Conservation (phyloP, 2,888 invertebrate species). For the Siphonodentalium dalli region DNA sequence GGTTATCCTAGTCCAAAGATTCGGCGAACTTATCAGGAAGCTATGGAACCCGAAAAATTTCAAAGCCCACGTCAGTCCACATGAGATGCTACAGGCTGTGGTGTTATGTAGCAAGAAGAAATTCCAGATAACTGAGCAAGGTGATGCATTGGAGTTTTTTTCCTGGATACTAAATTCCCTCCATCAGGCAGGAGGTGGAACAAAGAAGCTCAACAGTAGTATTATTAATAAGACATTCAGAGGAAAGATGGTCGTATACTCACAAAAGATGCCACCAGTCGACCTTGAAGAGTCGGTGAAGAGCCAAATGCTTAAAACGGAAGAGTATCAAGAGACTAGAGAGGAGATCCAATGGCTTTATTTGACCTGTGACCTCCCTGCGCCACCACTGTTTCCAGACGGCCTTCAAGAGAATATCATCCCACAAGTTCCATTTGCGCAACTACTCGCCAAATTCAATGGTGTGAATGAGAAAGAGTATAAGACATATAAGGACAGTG, state of each 20-base stretch:
- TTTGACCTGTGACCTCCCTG: slow-evolving; percentile 95
- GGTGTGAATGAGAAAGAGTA: slow-evolving; percentile 95
- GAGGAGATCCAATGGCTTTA: slow-evolving; percentile 95
- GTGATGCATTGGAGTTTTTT: slow-evolving; percentile 96
- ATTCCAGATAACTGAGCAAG: slow-evolving; percentile 98
- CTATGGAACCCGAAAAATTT: slow-evolving; percentile 99
- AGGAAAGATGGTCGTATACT: slow-evolving; percentile 68
- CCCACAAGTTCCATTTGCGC: slow-evolving; percentile 95
- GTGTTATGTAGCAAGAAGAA: slow-evolving; percentile 95
- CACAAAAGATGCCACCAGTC: slow-evolving; percentile 87
- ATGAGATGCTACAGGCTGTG: slow-evolving; percentile 99
- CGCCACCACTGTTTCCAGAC: slow-evolving; percentile 94
- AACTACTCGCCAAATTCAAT: slow-evolving; percentile 94
- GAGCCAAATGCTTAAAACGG: slow-evolving; percentile 77
- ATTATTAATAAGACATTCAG: slow-evolving; percentile 95
- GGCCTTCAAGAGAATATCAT: slow-evolving; percentile 98
- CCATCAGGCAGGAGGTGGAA: slow-evolving; percentile 87
- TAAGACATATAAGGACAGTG: slow-evolving; percentile 99
- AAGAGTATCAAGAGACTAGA: slow-evolving; percentile 79
- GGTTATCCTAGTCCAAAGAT: slow-evolving; percentile 82
- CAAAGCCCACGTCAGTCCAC: slow-evolving; percentile 99
- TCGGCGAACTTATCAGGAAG: slow-evolving; percentile 95
- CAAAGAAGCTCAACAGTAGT: slow-evolving; percentile 77
- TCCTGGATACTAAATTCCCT: slow-evolving; percentile 98
- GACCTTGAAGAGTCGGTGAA: slow-evolving; percentile 86